Percentiles rank a stretch among this genome's conserved stretches.
Conservation (phyloP, 2,797 vertebrate genomes). For the Crax fasciolata region DNA sequence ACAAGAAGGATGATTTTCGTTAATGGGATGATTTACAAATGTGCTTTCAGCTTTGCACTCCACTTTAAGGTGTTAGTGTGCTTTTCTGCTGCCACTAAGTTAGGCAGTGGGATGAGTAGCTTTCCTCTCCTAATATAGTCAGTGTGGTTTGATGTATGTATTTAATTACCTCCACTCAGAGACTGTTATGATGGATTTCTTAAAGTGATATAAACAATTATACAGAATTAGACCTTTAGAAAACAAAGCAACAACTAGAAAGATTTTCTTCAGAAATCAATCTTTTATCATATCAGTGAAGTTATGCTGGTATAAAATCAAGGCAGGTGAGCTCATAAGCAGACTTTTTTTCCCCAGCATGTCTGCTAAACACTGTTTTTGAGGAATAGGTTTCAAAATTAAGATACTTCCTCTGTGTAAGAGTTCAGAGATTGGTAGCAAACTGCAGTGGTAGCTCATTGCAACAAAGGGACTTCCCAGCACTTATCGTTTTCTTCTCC, state of each 20-base stretch:
- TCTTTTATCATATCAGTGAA: not conserved
- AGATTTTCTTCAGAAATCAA: not conserved
- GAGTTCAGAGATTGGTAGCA: not conserved
- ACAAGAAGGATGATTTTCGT: not conserved
- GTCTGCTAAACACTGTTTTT: not conserved
- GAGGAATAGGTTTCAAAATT: not conserved
- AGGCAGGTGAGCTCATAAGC: not conserved
- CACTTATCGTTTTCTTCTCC: not conserved
- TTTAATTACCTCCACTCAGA: constrained; percentile 22
- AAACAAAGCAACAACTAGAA: constrained; percentile 1
- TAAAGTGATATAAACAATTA: not conserved
- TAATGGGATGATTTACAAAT: not conserved
- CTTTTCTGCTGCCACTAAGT: not conserved
- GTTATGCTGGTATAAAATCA: not conserved
- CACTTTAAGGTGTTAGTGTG: not conserved
- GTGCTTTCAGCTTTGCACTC: not conserved
- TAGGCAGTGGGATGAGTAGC: not conserved
- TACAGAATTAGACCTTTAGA: not conserved
- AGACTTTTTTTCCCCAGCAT: not conserved
- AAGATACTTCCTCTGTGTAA: not conserved
- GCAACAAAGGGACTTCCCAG: not conserved
- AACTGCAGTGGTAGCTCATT: not conserved
- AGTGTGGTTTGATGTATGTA: not conserved
- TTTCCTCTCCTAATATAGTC: not conserved
- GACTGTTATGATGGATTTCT: not conserved